A percentile compares a stretch with the other conserved stretches of the same genome.
Evolutionary conservation across 2,113 vertebrate genomes (phyloP).

Genomic region (Chinchilla lanigera): DNA sequence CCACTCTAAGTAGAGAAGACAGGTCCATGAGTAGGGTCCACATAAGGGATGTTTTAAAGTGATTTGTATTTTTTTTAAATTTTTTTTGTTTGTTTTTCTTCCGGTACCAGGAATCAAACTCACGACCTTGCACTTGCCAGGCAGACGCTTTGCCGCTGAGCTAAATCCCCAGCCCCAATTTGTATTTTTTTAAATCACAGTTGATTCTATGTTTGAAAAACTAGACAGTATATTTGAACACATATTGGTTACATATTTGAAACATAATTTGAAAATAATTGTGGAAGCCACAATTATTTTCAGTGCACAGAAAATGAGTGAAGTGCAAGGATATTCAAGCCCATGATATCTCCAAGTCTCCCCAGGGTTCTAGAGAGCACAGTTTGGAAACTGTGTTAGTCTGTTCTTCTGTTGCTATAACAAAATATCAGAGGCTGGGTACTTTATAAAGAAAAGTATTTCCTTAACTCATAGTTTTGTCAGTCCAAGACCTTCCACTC

Average conservation of each 20-base stretch:
- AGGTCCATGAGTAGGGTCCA: neutral
- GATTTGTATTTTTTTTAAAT: slow-evolving; percentile 27
- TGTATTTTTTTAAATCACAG: neutral
- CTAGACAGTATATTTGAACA: neutral
- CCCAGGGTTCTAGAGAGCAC: neutral
- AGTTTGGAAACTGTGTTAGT: neutral
- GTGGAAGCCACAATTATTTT: slow-evolving; percentile 7
- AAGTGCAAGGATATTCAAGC: neutral
- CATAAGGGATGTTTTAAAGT: neutral
- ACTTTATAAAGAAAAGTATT: neutral
- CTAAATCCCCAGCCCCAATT: too few species aligned
- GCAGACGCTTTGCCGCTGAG: too few species aligned
- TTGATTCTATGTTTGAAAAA: slow-evolving; percentile 38
- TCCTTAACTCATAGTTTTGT: neutral
- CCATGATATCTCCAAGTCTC: neutral
- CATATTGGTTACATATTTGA: neutral
- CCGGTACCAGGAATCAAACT: too few species aligned
- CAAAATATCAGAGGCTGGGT: neutral
- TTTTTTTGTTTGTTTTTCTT: too few species aligned
- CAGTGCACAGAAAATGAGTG: slow-evolving; percentile 7
- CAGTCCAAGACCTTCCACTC: neutral
- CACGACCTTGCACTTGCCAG: too few species aligned
- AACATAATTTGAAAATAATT: too few species aligned
- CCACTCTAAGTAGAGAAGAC: neutral
- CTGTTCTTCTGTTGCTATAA: neutral